A percentile compares a stretch with the other conserved stretches of the same genome.
Evolutionary conservation across 2,113 vertebrate species (phyloP).

Genomic region (Psephotus haematonotus): DNA sequence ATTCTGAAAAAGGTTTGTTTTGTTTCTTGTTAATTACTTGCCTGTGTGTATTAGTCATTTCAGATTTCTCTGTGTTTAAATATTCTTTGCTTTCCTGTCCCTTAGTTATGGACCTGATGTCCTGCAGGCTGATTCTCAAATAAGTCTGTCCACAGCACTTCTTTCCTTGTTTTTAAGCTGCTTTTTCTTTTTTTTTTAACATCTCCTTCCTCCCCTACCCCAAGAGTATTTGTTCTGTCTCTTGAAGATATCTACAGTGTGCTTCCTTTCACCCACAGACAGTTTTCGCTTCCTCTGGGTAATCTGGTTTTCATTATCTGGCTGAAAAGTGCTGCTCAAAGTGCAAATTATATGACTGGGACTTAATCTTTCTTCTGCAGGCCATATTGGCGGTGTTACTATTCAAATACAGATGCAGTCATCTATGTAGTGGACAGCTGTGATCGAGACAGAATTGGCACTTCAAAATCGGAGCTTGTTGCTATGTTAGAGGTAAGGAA

Average conservation of each 20-base stretch:
- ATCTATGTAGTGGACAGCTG: conserved; percentile 99
- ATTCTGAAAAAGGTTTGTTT: background rate
- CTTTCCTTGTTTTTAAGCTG: background rate
- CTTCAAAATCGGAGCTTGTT: conserved; percentile 97
- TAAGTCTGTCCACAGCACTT: background rate
- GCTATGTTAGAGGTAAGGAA: conserved; percentile 94
- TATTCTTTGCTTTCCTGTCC: background rate
- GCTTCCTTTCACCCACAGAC: background rate
- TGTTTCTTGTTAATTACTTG: background rate
- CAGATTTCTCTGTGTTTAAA: background rate
- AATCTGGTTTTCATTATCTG: background rate
- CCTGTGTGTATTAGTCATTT: background rate
- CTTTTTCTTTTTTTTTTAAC: background rate
- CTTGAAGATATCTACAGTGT: background rate
- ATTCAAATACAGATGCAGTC: conserved; percentile 97
- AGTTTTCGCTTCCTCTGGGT: background rate
- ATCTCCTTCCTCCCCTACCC: background rate
- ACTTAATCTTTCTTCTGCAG: conserved; percentile 65
- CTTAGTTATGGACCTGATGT: background rate
- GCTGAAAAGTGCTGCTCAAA: background rate
- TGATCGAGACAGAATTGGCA: conserved; percentile 96
- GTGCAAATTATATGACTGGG: background rate
- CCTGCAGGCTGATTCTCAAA: background rate
- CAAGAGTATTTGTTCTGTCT: background rate
- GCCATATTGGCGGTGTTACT: conserved; percentile 98